Base-by-base conservation (phyloP, 2,113 vertebrate genomes). In the Eurystomus gularis region DNA sequence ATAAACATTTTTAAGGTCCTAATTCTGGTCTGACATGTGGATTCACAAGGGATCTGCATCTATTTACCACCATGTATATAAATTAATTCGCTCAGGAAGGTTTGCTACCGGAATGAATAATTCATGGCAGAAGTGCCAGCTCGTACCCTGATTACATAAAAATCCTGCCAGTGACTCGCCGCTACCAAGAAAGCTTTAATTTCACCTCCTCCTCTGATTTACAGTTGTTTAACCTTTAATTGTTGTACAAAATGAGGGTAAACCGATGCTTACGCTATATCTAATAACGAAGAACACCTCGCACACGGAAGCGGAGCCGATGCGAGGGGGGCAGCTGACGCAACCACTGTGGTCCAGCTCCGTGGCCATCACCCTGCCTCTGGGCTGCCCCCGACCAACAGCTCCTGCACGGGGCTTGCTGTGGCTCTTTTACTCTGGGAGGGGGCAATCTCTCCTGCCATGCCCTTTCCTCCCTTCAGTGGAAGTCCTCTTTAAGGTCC, bases 61-160 rank as follows among this genome's bases (percentile, higher is more conserved):
- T 97, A 91, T 95, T 97, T 97, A 95, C 92, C 92, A 91, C 93
- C 95, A 88, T 54, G 94, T 94, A 95, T 87, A 95, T 65, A 95
- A 97, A 97, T 97, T 93, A 97, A 96, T 96, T 96, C 94, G 44
- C 94, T 92, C 86, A 62, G 91, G 85, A 97, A 97, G 77, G 95
- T 90, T 96, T 92, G 94, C 93, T 92, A n/a, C 26, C 17, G 88
- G 78, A 57, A 97, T 97, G 96, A 97, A 97, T 97, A 97, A 97
- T 97, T 96, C 97, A 97, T 96, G 80, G 85, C 29, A 75, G 28
- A 94, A 97, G 91, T 25, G 62, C 73, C 20, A 40, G 94, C 65
- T 92, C 49, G 2, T 25, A 79, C 83, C 11, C 87, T 89, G 96
- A 97, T 97, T 96, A 94, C 95, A 97, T 82, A 96, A 96, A 96